These are phyloP conservation scores for Actinia equina DNA, from an alignment of 64 coral and sea anemone species.

Conservation along the genomic window DNA sequence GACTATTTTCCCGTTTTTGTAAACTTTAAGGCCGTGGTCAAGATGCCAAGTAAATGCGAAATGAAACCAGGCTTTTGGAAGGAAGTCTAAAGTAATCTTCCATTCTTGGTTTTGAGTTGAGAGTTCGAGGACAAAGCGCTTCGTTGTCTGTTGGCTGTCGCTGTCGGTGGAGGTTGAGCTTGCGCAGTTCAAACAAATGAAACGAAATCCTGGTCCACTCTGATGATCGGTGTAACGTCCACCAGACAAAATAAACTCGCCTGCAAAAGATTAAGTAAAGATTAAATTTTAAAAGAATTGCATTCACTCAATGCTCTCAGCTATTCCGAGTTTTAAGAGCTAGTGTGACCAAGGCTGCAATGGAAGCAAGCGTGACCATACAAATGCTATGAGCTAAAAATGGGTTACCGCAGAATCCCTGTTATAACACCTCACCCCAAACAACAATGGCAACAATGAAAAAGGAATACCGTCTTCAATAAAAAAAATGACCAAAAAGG, in stretches of 20 bases:
- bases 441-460: no score
- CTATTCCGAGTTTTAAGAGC: no score
- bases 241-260: slow-evolving; percentile 66
- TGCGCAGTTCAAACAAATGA: slow-evolving; percentile 44
- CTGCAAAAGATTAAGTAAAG: slow-evolving; percentile 3
- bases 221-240: slow-evolving; percentile 42
- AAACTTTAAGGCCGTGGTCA: slow-evolving; percentile 69
- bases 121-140: slow-evolving; percentile 55
- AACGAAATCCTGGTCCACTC: slow-evolving; percentile 64
- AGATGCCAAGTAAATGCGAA: slow-evolving; percentile 63
- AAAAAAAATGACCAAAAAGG: no score
- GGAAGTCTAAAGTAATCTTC: slow-evolving; percentile 46
- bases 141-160: neutral
- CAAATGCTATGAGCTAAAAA: no score
- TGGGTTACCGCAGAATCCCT: no score
- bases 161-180: neutral
- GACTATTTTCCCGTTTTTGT: slow-evolving; percentile 61
- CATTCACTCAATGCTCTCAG: no score
- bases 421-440: no score
- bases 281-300: neutral
- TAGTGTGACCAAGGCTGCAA: no score
- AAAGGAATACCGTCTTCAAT: no score
- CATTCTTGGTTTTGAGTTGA: slow-evolving; percentile 59
- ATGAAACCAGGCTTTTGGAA: slow-evolving; percentile 78
- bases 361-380: no score